Evolutionary conservation across 2,888 invertebrate species (phyloP).

Genomic region (Leptopilina drosophilae): DNA sequence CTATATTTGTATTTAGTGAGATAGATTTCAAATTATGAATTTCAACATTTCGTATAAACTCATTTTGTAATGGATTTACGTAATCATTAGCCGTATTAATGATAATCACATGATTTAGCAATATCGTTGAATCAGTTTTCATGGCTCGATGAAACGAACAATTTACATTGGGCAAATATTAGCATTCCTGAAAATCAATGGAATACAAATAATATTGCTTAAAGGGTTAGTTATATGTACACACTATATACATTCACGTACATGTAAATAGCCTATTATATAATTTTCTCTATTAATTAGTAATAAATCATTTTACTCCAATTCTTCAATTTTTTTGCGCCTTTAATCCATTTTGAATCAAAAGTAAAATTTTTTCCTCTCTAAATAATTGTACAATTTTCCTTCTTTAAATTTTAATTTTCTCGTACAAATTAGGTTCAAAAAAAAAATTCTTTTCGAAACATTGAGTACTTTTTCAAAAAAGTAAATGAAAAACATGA

Average conservation of each 20-base stretch:
- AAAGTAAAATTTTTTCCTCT: no score
- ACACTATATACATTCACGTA: not conserved
- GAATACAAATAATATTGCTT: slow-evolving; percentile 44
- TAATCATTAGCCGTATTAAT: slow-evolving; percentile 60
- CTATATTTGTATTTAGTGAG: not conserved
- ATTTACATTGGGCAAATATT: slow-evolving; percentile 61
- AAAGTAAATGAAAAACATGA: no score
- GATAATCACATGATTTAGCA: slow-evolving; percentile 64
- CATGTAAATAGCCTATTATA: no score
- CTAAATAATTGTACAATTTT: no score
- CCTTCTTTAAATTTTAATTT: no score
- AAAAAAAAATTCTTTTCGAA: no score
- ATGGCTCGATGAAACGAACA: slow-evolving; percentile 45
- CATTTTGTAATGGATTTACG: slow-evolving; percentile 42
- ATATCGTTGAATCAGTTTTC: slow-evolving; percentile 55
- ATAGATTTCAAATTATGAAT: slow-evolving; percentile 13
- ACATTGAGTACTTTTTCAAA: no score
- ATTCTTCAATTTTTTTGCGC: no score
- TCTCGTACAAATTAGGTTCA: no score
- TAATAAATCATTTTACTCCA: no score
- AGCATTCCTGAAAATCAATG: slow-evolving; percentile 55
- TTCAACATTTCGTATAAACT: slow-evolving; percentile 14
- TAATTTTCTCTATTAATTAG: no score
- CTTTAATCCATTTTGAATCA: no score
- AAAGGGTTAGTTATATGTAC: slow-evolving; percentile 17